Evolutionary conservation across 2,113 vertebrate genomes (phyloP), one percentile per base, ranked within the genome.

Genomic region (Candoia aspera): DNA sequence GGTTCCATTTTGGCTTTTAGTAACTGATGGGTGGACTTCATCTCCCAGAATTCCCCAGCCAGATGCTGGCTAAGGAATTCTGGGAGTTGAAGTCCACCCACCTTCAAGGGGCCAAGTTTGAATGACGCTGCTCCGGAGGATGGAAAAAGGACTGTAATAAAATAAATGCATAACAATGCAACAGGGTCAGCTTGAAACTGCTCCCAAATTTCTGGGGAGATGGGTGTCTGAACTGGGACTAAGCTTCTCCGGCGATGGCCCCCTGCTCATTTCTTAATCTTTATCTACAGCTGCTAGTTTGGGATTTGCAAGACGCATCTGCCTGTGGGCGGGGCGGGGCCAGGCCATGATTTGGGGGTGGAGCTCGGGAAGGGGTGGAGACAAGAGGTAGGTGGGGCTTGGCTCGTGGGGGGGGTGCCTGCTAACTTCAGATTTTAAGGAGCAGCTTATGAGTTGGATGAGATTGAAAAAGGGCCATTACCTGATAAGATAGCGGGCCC

Each of bases 401-500:
- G 15, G 6, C 17, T 19, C n/a, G n/a, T n/a, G 21, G 33, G 33
- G 68, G 68, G 37, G 15, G 15, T 6, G n/a, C n/a, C 15, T 37
- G 68, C n/a, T 37, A 37, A 73, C 33, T 73, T 73, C 68, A 33
- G 2, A 15, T 29, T n/a, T n/a, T 8, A 24, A 49, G 6, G 49
- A 49, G 6, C 4, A 49, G 49, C 49, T 49, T 5, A 49, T 49
- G 49, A 17, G 57, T 15, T 4, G 17, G 57, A 58, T 1, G 57
- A 19, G 57, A 58, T 58, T 4, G 68, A 33, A 33, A 73, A 73
- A 33, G 13, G 0, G 15, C 6, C 0, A 3, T 96, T 96, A 99
- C 98, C 98, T 98, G 90, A 99, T 90, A 15, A 99, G 99, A 93
- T 99, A 99, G 79, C 97, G 98, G 93, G 99, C 99, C 99, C 99